Evolutionary conservation across 1,140 invertebrate genomes (phyloP).

Genomic region (Lineus longissimus): DNA sequence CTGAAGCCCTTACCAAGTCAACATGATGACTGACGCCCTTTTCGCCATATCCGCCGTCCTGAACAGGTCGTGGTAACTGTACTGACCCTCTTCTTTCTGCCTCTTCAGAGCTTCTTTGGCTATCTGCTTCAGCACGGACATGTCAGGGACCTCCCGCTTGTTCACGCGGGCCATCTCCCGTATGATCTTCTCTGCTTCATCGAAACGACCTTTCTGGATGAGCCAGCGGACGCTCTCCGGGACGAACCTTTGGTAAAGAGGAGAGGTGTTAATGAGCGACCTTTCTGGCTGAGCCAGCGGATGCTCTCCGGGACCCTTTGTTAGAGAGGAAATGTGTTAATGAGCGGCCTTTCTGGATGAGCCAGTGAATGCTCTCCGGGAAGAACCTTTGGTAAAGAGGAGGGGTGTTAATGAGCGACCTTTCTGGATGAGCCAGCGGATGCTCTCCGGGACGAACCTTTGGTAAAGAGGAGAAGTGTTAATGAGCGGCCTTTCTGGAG

Average conservation of each 20-base stretch:
- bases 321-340: too few species aligned
- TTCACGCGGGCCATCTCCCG: conserved; percentile 28
- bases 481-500: too few species aligned
- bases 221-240: conserved; percentile 42
- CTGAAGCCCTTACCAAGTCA: background rate
- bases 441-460: too few species aligned
- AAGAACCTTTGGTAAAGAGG: too few species aligned
- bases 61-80: conserved; percentile 1
- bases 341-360: too few species aligned
- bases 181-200: conserved; percentile 31
- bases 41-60: background rate
- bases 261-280: too few species aligned
- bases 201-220: conserved; percentile 22
- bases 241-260: conserved; percentile 23
- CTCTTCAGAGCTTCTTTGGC: background rate
- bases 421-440: too few species aligned
- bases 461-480: too few species aligned
- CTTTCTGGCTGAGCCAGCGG: too few species aligned
- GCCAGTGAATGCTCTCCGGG: too few species aligned
- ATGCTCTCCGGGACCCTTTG: too few species aligned
- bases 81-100: background rate
- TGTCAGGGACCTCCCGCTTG: conserved; percentile 9
- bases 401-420: too few species aligned
- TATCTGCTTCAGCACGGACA: background rate
- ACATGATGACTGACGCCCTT: background rate